Percentiles rank a stretch among this genome's conserved stretches.
Evolutionary conservation across 2,113 vertebrate species (phyloP).

Genomic region (Heptranchias perlo): DNA sequence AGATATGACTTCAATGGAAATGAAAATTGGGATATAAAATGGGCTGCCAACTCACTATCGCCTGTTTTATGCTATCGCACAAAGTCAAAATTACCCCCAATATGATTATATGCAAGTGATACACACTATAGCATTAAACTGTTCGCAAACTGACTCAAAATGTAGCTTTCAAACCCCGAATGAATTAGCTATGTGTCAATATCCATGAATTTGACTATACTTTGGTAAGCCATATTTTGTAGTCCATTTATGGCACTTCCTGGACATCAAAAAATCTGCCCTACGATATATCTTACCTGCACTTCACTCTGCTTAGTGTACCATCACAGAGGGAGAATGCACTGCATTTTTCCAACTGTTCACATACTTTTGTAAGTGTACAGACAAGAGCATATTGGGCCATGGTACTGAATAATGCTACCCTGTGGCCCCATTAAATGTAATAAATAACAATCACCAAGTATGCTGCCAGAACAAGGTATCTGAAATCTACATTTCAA

Average conservation of each 20-base stretch:
- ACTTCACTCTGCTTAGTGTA: background rate
- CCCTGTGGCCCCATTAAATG: no score
- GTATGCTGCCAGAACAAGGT: no score
- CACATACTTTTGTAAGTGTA: background rate
- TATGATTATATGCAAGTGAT: background rate
- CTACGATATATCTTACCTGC: background rate
- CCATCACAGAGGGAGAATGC: background rate
- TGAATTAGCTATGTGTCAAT: background rate
- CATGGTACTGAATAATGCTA: no score
- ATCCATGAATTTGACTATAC: background rate
- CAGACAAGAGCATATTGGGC: no score
- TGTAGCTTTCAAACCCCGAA: no score
- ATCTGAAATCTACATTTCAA: background rate
- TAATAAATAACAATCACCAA: no score
- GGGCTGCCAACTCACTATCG: background rate
- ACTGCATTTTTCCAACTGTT: background rate
- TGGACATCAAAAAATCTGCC: background rate
- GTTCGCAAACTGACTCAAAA: no score
- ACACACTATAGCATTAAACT: background rate
- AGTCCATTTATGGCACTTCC: background rate
- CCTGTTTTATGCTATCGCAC: background rate
- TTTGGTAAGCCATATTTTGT: background rate
- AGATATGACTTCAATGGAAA: background rate
- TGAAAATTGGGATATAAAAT: background rate
- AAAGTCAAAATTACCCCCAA: background rate